These are phyloP conservation scores for Manis crassicaudata DNA, from an alignment of 2,797 vertebrate genomes.

Conservation along the genomic window DNA sequence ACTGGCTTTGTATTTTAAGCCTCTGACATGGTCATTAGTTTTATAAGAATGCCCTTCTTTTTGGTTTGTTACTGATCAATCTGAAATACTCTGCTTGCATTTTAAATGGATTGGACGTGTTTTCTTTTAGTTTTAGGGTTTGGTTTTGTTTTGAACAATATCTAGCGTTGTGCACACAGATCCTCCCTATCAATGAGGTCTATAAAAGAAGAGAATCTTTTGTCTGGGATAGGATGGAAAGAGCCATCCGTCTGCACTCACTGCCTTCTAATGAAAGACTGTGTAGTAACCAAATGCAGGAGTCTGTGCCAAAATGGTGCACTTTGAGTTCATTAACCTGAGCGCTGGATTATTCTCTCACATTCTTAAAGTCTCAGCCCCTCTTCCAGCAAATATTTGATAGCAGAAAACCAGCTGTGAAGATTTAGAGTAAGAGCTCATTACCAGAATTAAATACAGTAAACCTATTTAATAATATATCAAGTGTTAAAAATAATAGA, in stretches of 20 bases:
- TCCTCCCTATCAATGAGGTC: neutral
- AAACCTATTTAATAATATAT: neutral
- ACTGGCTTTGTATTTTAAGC: conserved; percentile 42
- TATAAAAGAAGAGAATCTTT: neutral
- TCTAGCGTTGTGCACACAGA: neutral
- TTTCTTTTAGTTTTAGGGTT: neutral
- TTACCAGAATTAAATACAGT: neutral
- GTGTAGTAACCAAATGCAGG: rapidly evolving
- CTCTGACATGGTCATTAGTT: conserved; percentile 55
- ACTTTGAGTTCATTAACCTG: neutral
- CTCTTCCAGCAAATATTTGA: neutral
- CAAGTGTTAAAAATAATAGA: conserved; percentile 42
- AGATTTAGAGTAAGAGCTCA: neutral
- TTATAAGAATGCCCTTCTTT: conserved; percentile 31
- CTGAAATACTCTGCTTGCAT: conserved; percentile 18
- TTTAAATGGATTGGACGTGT: conserved; percentile 57
- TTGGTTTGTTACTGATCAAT: conserved; percentile 47
- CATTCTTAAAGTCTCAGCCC: neutral
- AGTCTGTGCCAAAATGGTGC: neutral
- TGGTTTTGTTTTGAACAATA: neutral
- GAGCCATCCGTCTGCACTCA: neutral
- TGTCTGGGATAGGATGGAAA: neutral
- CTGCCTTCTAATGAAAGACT: neutral
- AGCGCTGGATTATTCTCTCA: neutral
- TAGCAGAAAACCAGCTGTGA: neutral